These are phyloP conservation scores for Euborellia annulipes DNA, from an alignment of 1,140 invertebrate genomes.

Conservation along the genomic window DNA sequence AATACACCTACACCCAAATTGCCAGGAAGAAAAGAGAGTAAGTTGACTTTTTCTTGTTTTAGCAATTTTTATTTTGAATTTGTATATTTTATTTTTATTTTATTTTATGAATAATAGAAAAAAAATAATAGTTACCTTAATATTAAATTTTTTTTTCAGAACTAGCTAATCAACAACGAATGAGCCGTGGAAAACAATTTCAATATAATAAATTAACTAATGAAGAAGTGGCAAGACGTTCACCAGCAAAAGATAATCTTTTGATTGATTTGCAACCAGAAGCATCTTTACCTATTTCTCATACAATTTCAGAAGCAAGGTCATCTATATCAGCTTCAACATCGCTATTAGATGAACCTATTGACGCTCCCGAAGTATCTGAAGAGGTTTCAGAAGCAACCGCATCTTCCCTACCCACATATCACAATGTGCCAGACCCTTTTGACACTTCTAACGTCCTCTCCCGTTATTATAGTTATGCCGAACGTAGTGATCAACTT, in stretches of 20 bases:
- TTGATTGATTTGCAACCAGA: too few species aligned
- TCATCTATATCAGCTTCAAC: constrained; percentile 6
- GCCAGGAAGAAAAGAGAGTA: constrained; percentile 14
- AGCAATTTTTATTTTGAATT: too few species aligned
- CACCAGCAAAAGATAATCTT: too few species aligned
- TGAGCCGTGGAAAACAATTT: constrained; percentile 42
- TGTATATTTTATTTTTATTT: neutral
- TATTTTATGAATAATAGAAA: too few species aligned
- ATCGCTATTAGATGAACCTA: constrained; percentile 60
- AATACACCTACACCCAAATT: constrained; percentile 19
- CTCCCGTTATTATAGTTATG: constrained; percentile 25
- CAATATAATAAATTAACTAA: constrained; percentile 60
- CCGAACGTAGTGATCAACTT: too few species aligned
- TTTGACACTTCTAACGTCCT: constrained; percentile 40
- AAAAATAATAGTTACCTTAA: too few species aligned
- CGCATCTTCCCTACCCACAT: neutral
- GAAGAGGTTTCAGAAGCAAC: constrained; percentile 5
- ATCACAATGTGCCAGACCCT: constrained; percentile 28
- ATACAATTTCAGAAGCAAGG: neutral
- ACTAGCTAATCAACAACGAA: too few species aligned
- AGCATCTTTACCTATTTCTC: too few species aligned
- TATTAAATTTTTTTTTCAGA: neutral
- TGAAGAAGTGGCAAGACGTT: constrained; percentile 23
- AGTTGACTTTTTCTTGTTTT: neutral
- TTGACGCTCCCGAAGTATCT: constrained; percentile 40